Base-by-base conservation (phyloP, 2,888 invertebrate species). In the Romanomermis culicivorax region DNA sequence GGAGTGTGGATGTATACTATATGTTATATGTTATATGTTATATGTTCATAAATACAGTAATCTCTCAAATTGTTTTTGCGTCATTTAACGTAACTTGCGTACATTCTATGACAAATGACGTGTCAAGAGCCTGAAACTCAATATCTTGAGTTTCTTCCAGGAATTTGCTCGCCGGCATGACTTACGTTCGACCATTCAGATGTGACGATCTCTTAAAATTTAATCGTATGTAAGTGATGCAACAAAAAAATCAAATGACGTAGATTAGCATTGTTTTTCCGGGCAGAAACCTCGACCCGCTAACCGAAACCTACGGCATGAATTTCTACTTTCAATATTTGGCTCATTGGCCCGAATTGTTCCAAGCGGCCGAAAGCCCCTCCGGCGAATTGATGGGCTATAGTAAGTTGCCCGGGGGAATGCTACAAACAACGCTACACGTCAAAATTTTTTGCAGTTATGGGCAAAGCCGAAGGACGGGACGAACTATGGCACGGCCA, bases 401-500 rank as follows among this genome's bases (percentile, higher is more conserved):
- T 69, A 93, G 93, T 93, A 76, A 78, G 81, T 56, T 25, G 24
- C n/a, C 29, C 4, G 11, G 7, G 23, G 17, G 36, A 36, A 36
- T 11, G 7, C 7, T 17, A 17, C 7, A 36, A 36, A 36, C 17
- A 7, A 11, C 27, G 30, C 27, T 17, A 51, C 11, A 26, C n/a
- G n/a, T 23, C 14, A 14, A 7, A 45, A 49, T 20, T 48, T 48
- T 54, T 60, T 77, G 59, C 68, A 93, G 91, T 97, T 54, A 95
- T 97, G 93, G 95, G 95, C 42, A 97, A 97, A 74, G 85, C 91
- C 0, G 97, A 97, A 75, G 97, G 97, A 0, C 80, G 80, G 61
- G 82, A 83, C 52, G 88, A 91, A 62, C 83, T 88, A 68, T 99
- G 91, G 91, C 97, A 99, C 75, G 97, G 97, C 1, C 97, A 97